Percentiles rank a stretch among this genome's conserved stretches.
Conservation (phyloP, 1,140 invertebrate genomes). For the Aporrectodea caliginosa region DNA sequence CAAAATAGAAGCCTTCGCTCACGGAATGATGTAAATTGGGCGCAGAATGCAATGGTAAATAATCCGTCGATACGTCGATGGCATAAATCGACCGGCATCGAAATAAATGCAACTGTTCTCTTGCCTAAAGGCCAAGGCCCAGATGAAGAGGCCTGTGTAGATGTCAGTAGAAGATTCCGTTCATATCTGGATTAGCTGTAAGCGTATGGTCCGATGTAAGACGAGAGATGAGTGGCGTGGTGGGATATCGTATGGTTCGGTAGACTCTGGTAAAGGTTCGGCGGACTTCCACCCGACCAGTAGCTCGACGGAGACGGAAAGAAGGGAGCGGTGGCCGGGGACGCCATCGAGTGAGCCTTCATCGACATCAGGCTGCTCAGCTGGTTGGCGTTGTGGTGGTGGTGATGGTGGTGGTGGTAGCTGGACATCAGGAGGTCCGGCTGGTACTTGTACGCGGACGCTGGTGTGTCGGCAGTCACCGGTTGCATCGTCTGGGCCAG, state of each 20-base stretch:
- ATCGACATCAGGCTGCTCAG: conserved; percentile 1
- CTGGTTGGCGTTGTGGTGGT: neutral
- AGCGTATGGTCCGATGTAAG: conserved; percentile 10
- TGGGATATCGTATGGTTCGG: conserved; percentile 23
- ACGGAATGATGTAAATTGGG: too few species aligned
- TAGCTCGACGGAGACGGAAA: conserved; percentile 29
- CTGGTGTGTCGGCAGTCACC: conserved; percentile 72
- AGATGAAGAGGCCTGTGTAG: too few species aligned
- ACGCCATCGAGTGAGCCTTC: neutral
- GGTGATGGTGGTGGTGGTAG: conserved; percentile 23
- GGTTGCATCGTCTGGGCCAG: conserved; percentile 97
- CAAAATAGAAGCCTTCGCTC: too few species aligned
- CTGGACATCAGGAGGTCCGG: conserved; percentile 23
- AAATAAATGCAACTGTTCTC: too few species aligned
- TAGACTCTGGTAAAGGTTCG: conserved; percentile 28
- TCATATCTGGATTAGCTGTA: conserved; percentile 17
- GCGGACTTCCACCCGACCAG: conserved; percentile 19
- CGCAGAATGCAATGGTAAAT: too few species aligned
- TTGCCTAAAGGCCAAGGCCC: too few species aligned
- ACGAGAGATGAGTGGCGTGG: conserved; percentile 21
- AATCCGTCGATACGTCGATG: too few species aligned
- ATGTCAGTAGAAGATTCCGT: too few species aligned
- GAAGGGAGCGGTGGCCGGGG: neutral
- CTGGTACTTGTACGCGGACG: conserved; percentile 31
- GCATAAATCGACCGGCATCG: too few species aligned